Conservation (phyloP, 2,797 vertebrate species). For the Linurgus olivaceus region DNA sequence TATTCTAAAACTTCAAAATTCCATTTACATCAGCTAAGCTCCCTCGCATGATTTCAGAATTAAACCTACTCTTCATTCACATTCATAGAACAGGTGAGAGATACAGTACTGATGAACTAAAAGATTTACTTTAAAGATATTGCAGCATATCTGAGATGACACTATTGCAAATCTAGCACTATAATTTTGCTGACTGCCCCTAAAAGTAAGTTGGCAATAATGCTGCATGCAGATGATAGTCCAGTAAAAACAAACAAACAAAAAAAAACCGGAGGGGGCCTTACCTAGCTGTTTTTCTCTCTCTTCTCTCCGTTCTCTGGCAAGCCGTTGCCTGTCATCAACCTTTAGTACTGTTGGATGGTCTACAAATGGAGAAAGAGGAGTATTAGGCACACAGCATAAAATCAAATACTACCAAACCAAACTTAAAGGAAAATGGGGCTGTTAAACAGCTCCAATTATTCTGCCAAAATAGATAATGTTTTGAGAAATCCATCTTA, state of each 20-base stretch:
- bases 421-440: neutral
- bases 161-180: neutral
- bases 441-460: neutral
- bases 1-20: neutral
- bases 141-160: neutral
- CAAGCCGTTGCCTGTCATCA: conserved; percentile 90
- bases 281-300: conserved; percentile 89
- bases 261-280: neutral
- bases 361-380: conserved; percentile 45
- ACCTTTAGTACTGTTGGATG: conserved; percentile 81
- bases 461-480: neutral
- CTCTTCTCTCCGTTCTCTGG: conserved; percentile 90
- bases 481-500: neutral
- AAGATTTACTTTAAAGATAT: neutral
- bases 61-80: neutral
- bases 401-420: neutral
- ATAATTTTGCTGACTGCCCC: neutral
- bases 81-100: neutral
- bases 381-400: neutral
- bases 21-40: neutral
- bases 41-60: neutral
- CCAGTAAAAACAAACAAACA: neutral
- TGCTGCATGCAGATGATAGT: neutral
- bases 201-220: neutral
- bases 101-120: neutral